Conservation (phyloP, 1,140 invertebrate genomes). For the Triops longicaudatus region DNA sequence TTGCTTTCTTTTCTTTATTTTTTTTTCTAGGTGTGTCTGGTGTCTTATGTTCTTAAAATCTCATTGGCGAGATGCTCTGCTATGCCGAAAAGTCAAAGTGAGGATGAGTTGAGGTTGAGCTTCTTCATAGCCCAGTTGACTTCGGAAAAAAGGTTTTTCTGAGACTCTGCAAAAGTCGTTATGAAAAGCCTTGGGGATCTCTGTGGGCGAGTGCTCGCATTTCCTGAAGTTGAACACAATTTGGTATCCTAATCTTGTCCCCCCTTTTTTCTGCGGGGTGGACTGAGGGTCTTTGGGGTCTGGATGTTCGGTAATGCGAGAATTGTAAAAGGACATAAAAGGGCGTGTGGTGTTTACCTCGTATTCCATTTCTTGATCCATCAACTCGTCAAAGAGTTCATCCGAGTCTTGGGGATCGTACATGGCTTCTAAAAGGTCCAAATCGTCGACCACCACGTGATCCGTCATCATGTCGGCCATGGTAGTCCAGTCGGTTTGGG, state of each 20-base stretch:
- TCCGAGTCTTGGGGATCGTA: conserved; percentile 21
- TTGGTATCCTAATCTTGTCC: too few relatives aligned
- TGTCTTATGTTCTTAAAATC: not conserved
- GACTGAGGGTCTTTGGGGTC: too few relatives aligned
- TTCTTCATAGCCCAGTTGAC: too few relatives aligned
- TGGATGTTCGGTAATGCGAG: too few relatives aligned
- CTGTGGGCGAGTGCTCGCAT: not conserved
- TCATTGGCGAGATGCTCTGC: not conserved
- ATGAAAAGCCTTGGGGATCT: not conserved
- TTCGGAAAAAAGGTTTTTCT: not conserved
- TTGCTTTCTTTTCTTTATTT: not conserved
- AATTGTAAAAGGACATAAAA: not conserved
- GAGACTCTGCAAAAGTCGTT: not conserved
- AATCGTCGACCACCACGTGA: not conserved
- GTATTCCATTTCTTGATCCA: conserved; percentile 28
- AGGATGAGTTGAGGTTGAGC: not conserved
- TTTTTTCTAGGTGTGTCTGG: not conserved
- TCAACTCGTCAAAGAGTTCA: conserved; percentile 20
- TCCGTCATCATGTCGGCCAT: conserved; percentile 15
- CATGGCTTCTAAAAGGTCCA: conserved; percentile 20
- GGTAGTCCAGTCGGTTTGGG: conserved; percentile 26
- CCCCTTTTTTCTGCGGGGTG: too few relatives aligned
- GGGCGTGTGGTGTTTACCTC: conserved; percentile 19
- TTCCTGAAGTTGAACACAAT: too few relatives aligned
- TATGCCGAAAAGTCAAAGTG: not conserved